These are phyloP conservation scores for Sciurus niger DNA, from an alignment of 2,113 vertebrate species.

Conservation along the genomic window DNA sequence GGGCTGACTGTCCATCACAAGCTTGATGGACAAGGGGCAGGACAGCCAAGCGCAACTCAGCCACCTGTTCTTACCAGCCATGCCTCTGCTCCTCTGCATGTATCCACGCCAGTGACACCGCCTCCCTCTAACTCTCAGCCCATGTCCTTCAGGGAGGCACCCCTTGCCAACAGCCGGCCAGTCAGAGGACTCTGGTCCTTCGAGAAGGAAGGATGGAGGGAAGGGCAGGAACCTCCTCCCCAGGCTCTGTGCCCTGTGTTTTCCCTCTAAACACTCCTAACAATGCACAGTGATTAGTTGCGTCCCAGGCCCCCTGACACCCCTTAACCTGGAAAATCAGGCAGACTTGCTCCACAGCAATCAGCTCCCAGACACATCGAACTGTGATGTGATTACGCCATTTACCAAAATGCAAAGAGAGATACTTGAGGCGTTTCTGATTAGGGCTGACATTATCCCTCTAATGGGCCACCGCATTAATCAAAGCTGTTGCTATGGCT, in stretches of 20 bases:
- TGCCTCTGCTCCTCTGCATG: background rate
- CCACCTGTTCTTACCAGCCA: background rate
- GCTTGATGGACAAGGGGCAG: background rate
- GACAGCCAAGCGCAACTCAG: background rate
- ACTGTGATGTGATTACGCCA: conserved; percentile 79
- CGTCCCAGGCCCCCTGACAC: conserved; percentile 49
- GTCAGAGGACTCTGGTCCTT: background rate
- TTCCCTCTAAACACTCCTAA: conserved; percentile 39
- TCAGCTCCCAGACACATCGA: conserved; percentile 74
- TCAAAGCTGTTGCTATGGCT: conserved; percentile 79
- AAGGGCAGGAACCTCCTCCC: background rate
- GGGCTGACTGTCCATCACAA: conserved; percentile 67
- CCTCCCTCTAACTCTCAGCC: background rate
- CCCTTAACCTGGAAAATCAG: conserved; percentile 82
- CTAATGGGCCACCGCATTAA: conserved; percentile 79
- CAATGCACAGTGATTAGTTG: conserved; percentile 59
- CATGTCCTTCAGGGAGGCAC: background rate
- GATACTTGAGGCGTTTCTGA: conserved; percentile 78
- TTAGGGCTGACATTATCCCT: conserved; percentile 82
- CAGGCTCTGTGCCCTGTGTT: background rate
- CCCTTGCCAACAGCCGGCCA: conserved; percentile 31
- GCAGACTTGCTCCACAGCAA: conserved; percentile 66
- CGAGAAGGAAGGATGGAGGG: background rate
- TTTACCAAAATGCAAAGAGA: conserved; percentile 84
- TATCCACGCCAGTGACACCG: background rate